These are phyloP conservation scores for Andinoacara biseriatus DNA, from an alignment of 2,113 vertebrate species.

Conservation along the genomic window DNA sequence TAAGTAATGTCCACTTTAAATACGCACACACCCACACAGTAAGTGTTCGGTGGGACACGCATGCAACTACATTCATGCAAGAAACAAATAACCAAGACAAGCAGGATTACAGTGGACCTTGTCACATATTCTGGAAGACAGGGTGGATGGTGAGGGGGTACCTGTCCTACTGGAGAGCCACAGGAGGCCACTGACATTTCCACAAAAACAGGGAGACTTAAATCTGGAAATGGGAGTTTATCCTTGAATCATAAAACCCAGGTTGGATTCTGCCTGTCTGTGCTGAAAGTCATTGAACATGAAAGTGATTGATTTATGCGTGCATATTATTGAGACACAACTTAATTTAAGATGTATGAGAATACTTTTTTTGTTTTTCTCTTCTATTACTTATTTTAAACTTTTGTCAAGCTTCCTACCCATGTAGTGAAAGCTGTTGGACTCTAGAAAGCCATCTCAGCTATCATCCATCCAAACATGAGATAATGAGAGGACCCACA, in stretches of 20 bases:
- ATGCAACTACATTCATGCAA: not conserved
- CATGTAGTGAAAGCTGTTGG: not conserved
- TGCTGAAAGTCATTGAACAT: not conserved
- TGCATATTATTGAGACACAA: not conserved
- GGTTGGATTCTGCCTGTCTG: too few relatives aligned
- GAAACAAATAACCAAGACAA: not conserved
- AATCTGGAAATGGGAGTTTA: not conserved
- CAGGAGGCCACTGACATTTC: too few relatives aligned
- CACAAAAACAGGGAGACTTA: not conserved
- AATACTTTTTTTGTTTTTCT: not conserved
- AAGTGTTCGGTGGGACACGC: not conserved
- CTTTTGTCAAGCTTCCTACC: not conserved
- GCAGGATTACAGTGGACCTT: constrained; percentile 3
- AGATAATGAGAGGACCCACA: constrained; percentile 56
- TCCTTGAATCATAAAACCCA: not conserved
- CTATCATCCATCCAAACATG: not conserved
- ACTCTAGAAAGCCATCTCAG: constrained; percentile 16
- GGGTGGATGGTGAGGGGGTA: not conserved
- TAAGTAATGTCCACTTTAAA: not conserved
- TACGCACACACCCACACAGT: not conserved
- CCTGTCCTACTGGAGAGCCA: too few relatives aligned
- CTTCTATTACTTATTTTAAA: not conserved
- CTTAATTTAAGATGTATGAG: not conserved
- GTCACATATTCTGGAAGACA: not conserved
- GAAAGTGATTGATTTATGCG: not conserved